Percentiles rank a stretch among this genome's conserved stretches.
phyloP scores from a whole-genome alignment of 2,797 vertebrate genomes.

The Protonibea diacanthus region DNA sequence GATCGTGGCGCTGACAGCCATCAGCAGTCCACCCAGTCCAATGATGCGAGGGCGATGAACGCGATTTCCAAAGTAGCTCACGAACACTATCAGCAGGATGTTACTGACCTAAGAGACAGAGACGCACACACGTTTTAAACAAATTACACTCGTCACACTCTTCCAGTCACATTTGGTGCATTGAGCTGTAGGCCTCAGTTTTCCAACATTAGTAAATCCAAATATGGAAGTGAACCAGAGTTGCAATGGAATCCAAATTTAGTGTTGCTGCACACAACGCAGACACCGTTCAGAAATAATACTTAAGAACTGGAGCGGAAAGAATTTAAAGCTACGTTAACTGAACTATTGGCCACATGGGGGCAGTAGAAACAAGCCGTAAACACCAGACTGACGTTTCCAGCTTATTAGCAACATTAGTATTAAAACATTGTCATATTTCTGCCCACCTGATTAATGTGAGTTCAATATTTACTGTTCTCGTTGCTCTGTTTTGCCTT shows the following conservation, averaged over 20 bases:
- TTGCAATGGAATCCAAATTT: not conserved
- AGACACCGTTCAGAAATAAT: not conserved
- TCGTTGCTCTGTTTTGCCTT: slow-evolving; percentile 4
- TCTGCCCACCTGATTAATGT: not conserved
- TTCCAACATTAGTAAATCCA: not conserved
- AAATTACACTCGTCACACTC: not conserved
- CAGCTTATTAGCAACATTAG: not conserved
- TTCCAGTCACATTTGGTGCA: too few species aligned
- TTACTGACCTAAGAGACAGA: slow-evolving; percentile 90
- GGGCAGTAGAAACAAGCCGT: not conserved
- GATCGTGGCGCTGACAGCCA: slow-evolving; percentile 91
- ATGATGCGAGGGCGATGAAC: slow-evolving; percentile 94
- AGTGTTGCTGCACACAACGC: not conserved
- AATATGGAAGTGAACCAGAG: not conserved
- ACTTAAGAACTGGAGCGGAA: not conserved
- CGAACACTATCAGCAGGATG: slow-evolving; percentile 92
- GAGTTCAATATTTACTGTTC: not conserved
- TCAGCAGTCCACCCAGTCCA: slow-evolving; percentile 91
- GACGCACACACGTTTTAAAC: not conserved
- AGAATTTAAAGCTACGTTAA: not conserved
- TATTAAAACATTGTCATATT: not conserved
- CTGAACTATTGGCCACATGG: not conserved
- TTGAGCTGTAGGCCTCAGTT: not conserved
- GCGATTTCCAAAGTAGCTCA: slow-evolving; percentile 96
- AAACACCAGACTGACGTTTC: not conserved